Evolutionary conservation across 53 echinoderm and acorn worm species (phyloP), one percentile per base, ranked within the genome.

Genomic region (Holothuria leucospilota): DNA sequence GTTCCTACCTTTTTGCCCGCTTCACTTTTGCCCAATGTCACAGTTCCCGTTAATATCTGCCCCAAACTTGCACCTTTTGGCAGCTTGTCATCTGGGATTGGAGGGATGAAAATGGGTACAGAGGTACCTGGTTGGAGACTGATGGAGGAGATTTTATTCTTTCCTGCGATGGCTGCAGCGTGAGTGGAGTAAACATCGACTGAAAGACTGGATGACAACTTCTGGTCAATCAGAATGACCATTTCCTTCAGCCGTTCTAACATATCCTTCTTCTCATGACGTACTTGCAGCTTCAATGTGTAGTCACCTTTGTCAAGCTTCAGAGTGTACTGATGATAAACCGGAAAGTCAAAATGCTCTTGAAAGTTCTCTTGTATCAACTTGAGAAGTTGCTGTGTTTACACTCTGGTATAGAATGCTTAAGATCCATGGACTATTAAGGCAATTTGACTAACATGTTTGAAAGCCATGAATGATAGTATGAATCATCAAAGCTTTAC

Each of bases 251-350:
- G 93, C 68, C 92, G 93, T 39, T 98, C 99, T 34, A 98, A 68
- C 40, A 98, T 86, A 6, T 98, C 95, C 63, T 90, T 93, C 83
- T 90, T 90, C 41, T 98, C 95, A 65, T 98, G 99, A 8, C 99
- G 90, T n/a, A 98, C 95, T 68, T 98, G 99, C 20, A 98, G 93
- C 39, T 93, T 90, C 10, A 98, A 88, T 5, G 99, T 98, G 95
- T 98, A 98, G 95, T 98, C 99, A 8, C 99, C 99, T 84, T 98
- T 98, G 85, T 98, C 95, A 21, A 98, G 78, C 84, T 98, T 98
- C 79, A 98, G 69, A 1, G 99, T 98, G 90, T 98, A 98, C 99
- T 95, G 82, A 68, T 20, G 56, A 69, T 39, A 30, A 63, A 60
- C 1, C 2, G 34, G 27, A 62, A 42, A 86, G 16, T 5, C 2